Base-by-base conservation (phyloP, 2,113 vertebrate species). In the Strix aluco region DNA sequence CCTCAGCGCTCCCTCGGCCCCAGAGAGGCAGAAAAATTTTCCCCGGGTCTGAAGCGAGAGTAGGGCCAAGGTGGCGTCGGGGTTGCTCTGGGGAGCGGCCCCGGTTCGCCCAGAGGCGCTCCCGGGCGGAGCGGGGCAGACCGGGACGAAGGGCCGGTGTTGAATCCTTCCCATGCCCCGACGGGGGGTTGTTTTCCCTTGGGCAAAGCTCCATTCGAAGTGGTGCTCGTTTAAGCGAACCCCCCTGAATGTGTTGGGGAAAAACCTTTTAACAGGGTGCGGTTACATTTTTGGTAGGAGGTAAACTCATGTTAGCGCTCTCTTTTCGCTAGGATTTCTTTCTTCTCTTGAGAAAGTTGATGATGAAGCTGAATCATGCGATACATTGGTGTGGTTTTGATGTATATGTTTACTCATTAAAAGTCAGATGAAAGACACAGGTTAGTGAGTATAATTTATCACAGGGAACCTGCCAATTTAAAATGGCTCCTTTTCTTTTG, bases 201-300 rank as follows among this genome's bases (percentile, higher is more conserved):
- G 23, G 63, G 58, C 52, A 38, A 15, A 62, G 8, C 12, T 15
- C 3, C 0, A 0, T 15, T 32, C 4, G 5, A 21, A 32, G 6
- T 3, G 11, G 13, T 2, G 36, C 21, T 77, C 12, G 1, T 58
- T 51, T 21, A 6, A 47, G 23, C 6, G 22, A 30, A 9, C 19
- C 7, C 29, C 36, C 14, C 1, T 5, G 13, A 13, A 1, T 4
- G 15, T 8, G 14, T 3, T 13, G 8, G 29, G 36, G 27, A 18
- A 55, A 71, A 55, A 65, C 19, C n/a, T 57, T 38, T 30, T 4
- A 11, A 1, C 1, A 18, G 22, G 36, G 5, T 20, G 67, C 17
- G 4, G 26, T 27, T 42, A 3, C 13, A 0, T 10, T 59, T 65
- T 6, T 3, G 44, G 2, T 19, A 12, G 67, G 38, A 0, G 27